phyloP scores from a whole-genome alignment of 2,888 invertebrate species.

The Tetragonisca angustula region DNA sequence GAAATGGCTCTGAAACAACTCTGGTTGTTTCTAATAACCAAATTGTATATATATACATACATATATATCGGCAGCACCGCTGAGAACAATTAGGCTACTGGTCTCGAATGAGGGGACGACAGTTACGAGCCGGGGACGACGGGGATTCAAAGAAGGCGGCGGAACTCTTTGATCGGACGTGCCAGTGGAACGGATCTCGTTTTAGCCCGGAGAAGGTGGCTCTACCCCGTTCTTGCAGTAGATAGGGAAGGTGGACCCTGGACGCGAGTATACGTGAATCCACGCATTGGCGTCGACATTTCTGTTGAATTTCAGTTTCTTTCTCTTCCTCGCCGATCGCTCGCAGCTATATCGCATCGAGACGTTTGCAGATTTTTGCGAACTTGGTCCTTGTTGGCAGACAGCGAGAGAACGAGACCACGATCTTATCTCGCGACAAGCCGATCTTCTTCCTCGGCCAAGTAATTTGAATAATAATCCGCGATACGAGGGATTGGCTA shows the following conservation, averaged over 20 bases:
- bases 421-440: not conserved
- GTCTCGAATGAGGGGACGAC: slow-evolving; percentile 60
- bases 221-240: slow-evolving; percentile 44
- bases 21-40: slow-evolving; percentile 36
- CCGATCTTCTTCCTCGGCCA: not conserved
- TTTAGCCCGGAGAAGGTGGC: slow-evolving; percentile 35
- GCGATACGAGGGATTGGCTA: not conserved
- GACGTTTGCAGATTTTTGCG: not conserved
- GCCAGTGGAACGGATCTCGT: slow-evolving; percentile 62
- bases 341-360: not conserved
- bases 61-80: slow-evolving; percentile 20
- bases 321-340: not conserved
- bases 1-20: slow-evolving; percentile 40
- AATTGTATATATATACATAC: not conserved
- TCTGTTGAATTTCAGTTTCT: too few species aligned
- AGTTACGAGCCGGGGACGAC: slow-evolving; percentile 63
- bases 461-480: not conserved
- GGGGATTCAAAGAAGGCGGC: slow-evolving; percentile 70
- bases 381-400: too few species aligned
- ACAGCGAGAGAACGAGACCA: not conserved
- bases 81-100: slow-evolving; percentile 66
- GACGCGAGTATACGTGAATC: slow-evolving; percentile 33
- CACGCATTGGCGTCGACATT: slow-evolving; percentile 51
- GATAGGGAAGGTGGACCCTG: slow-evolving; percentile 55
- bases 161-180: slow-evolving; percentile 64